Evolutionary conservation across 2,888 invertebrate genomes (phyloP).

Genomic region (Stictocephala bisonia): DNA sequence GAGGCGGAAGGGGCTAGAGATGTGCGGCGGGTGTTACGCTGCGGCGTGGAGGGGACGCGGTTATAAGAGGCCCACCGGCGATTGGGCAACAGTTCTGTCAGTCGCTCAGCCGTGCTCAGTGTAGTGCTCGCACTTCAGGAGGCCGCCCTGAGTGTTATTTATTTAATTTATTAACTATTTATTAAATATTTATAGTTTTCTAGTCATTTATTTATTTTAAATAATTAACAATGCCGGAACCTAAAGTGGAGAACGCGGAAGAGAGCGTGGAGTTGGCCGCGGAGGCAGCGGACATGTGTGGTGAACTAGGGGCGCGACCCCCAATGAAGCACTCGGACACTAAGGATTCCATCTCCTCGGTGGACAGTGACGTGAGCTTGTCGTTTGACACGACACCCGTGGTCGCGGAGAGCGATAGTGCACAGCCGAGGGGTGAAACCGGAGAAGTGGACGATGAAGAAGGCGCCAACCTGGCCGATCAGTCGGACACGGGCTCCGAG

Average conservation of each 20-base stretch:
- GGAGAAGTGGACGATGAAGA: constrained; percentile 67
- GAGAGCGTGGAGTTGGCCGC: constrained; percentile 43
- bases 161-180: constrained; percentile 35
- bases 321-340: constrained; percentile 69
- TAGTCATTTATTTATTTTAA: constrained; percentile 5
- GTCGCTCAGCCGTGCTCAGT: constrained; percentile 36
- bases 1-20: too few relatives aligned
- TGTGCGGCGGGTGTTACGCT: background rate
- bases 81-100: constrained; percentile 30
- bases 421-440: constrained; percentile 39
- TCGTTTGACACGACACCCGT: constrained; percentile 66
- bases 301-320: constrained; percentile 55
- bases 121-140: constrained; percentile 45
- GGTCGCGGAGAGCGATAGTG: background rate
- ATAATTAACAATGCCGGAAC: constrained; percentile 42
- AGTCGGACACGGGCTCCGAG: constrained; percentile 75
- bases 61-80: constrained; percentile 7
- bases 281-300: constrained; percentile 37
- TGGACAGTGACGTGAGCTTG: constrained; percentile 71
- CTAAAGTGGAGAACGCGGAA: too few relatives aligned
- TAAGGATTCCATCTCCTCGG: constrained; percentile 72
- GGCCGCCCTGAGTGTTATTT: constrained; percentile 20
- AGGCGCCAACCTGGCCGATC: constrained; percentile 71
- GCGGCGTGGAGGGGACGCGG: constrained; percentile 18
- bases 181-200: constrained; percentile 16